Evolutionary conservation across 2,888 invertebrate genomes (phyloP).

Genomic region (Athetis lepigone): DNA sequence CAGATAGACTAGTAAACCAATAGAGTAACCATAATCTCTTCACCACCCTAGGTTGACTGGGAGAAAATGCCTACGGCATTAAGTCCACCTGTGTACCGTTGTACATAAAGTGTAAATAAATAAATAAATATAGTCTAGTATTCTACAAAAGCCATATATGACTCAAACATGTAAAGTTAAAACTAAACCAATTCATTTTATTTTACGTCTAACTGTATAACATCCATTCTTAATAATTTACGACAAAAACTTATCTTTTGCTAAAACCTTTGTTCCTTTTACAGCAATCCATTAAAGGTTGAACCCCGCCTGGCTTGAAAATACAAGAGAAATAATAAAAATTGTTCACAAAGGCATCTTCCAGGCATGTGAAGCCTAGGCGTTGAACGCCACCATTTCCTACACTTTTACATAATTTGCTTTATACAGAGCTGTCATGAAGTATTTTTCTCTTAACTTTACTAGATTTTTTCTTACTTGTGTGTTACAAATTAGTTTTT

Average conservation of each 20-base stretch:
- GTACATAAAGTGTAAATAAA: too few relatives aligned
- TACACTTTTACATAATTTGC: slow-evolving; percentile 6
- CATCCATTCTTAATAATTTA: background rate
- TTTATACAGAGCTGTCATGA: background rate
- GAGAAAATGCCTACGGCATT: too few relatives aligned
- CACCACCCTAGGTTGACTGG: too few relatives aligned
- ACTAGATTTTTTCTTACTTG: background rate
- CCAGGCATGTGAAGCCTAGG: background rate
- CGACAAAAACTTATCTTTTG: background rate
- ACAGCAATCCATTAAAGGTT: background rate
- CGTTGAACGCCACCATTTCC: background rate
- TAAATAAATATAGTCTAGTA: too few relatives aligned
- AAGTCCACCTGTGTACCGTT: too few relatives aligned
- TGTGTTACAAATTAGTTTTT: too few relatives aligned
- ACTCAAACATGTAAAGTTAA: too few relatives aligned
- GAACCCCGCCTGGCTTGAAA: background rate
- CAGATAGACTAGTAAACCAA: too few relatives aligned
- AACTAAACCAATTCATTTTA: too few relatives aligned
- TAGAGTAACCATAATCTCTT: too few relatives aligned
- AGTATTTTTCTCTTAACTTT: background rate
- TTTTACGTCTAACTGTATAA: too few relatives aligned
- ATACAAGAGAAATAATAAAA: slow-evolving; percentile 6
- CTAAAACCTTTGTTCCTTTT: slow-evolving; percentile 2
- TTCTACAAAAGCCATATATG: too few relatives aligned
- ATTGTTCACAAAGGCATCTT: slow-evolving; percentile 4